A percentile compares a stretch with the other conserved stretches of the same genome.
These are phyloP conservation scores for Sialis lutaria DNA, from an alignment of 2,888 invertebrate species.

Conservation along the genomic window DNA sequence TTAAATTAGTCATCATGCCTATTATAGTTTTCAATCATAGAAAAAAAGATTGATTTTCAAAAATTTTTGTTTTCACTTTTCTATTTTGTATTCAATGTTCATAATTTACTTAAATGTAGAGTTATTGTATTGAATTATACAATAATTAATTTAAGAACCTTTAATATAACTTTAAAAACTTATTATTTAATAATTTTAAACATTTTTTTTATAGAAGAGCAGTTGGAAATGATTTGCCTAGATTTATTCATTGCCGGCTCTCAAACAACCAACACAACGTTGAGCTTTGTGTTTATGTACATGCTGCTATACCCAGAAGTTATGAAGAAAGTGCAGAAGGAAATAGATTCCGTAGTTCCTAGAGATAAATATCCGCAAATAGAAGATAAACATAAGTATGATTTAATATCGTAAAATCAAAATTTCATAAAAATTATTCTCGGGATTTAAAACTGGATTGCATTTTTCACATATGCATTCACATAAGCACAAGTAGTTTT, in stretches of 20 bases:
- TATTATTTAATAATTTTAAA: slow-evolving; percentile 4
- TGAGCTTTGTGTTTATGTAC: slow-evolving; percentile 41
- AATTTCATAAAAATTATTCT: no score
- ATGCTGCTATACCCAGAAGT: slow-evolving; percentile 38
- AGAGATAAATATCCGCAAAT: slow-evolving; percentile 25
- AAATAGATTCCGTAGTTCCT: slow-evolving; percentile 29
- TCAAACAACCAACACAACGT: slow-evolving; percentile 41
- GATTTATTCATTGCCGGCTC: slow-evolving; percentile 52
- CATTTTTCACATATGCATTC: no score
- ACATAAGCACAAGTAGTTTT: no score
- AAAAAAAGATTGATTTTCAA: no score
- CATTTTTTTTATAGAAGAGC: slow-evolving; percentile 32
- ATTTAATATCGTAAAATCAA: no score
- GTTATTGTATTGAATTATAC: no score
- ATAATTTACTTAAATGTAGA: no score
- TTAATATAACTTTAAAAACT: background rate
- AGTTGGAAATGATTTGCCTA: slow-evolving; percentile 42
- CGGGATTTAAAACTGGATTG: no score
- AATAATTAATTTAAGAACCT: background rate
- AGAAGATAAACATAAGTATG: slow-evolving; percentile 28
- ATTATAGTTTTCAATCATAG: no score
- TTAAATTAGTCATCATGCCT: no score
- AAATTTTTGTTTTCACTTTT: background rate
- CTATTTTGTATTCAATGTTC: background rate
- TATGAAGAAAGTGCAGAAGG: slow-evolving; percentile 34